Conservation (phyloP, 2,888 invertebrate genomes). For the Diabrotica balteata region DNA sequence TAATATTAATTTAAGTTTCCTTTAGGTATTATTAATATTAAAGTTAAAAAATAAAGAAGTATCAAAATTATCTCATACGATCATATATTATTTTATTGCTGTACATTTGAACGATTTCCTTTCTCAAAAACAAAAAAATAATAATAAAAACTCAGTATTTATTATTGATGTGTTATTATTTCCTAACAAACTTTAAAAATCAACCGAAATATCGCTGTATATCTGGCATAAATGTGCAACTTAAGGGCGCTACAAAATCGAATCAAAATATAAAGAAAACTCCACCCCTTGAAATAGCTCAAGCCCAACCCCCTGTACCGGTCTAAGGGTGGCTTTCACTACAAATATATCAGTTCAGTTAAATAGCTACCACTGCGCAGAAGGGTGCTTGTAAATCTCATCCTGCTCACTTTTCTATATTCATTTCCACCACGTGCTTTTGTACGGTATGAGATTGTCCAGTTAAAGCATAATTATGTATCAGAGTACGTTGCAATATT, state of each 20-base stretch:
- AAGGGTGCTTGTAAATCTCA: slow-evolving; percentile 31
- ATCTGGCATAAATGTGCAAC: slow-evolving; percentile 43
- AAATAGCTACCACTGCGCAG: slow-evolving; percentile 40
- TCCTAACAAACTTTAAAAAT: slow-evolving; percentile 31
- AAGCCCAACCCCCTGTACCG: slow-evolving; percentile 50
- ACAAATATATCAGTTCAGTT: slow-evolving; percentile 51
- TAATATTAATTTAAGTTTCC: no score
- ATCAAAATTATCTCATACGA: no score
- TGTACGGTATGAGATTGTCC: slow-evolving; percentile 11
- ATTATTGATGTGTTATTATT: slow-evolving; percentile 41
- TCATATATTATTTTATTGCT: no score
- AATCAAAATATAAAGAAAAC: slow-evolving; percentile 47
- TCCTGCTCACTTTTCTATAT: slow-evolving; percentile 27
- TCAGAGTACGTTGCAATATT: slow-evolving; percentile 55
- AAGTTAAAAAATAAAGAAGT: no score
- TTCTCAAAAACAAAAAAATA: no score
- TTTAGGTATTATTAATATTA: no score
- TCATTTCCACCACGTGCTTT: slow-evolving; percentile 29
- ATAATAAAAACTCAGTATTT: slow-evolving; percentile 29
- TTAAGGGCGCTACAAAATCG: slow-evolving; percentile 40
- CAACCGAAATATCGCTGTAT: slow-evolving; percentile 26
- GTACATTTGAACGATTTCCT: no score
- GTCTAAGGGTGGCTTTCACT: slow-evolving; percentile 52
- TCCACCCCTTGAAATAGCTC: slow-evolving; percentile 47
- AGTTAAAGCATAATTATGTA: slow-evolving; percentile 47